phyloP scores from a whole-genome alignment of 2,113 vertebrate genomes.

The Sphaerodactylus townsendi region DNA sequence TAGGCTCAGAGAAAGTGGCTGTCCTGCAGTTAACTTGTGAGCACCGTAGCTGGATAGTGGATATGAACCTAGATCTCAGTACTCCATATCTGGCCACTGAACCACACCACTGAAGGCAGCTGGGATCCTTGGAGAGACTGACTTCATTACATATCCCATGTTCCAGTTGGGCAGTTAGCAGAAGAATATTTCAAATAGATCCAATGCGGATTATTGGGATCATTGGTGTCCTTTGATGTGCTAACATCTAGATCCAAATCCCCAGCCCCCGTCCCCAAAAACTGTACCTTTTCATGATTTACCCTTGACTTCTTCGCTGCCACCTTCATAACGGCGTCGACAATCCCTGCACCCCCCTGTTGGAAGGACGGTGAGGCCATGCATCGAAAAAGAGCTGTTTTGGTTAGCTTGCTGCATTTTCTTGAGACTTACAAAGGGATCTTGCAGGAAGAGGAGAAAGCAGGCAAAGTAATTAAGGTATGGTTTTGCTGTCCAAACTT shows the following conservation, averaged over 20 bases:
- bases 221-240: neutral
- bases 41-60: neutral
- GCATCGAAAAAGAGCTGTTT: conserved; percentile 86
- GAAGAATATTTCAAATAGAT: neutral
- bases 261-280: neutral
- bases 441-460: conserved; percentile 90
- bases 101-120: neutral
- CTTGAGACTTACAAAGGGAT: conserved; percentile 93
- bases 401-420: conserved; percentile 88
- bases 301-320: conserved; percentile 67
- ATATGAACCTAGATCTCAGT: neutral
- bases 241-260: neutral
- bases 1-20: neutral
- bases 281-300: neutral
- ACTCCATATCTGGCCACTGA: neutral
- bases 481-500: too few species aligned
- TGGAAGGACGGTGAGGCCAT: conserved; percentile 71
- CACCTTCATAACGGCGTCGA: conserved; percentile 72
- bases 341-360: conserved; percentile 31
- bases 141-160: neutral
- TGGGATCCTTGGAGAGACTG: neutral
- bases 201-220: neutral
- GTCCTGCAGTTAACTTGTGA: neutral
- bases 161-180: neutral
- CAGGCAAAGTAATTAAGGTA: conserved; percentile 89